A percentile compares a stretch with the other conserved stretches of the same genome.
Conservation (phyloP, 23 tunicate species). For the Aplidium turbinatum region DNA sequence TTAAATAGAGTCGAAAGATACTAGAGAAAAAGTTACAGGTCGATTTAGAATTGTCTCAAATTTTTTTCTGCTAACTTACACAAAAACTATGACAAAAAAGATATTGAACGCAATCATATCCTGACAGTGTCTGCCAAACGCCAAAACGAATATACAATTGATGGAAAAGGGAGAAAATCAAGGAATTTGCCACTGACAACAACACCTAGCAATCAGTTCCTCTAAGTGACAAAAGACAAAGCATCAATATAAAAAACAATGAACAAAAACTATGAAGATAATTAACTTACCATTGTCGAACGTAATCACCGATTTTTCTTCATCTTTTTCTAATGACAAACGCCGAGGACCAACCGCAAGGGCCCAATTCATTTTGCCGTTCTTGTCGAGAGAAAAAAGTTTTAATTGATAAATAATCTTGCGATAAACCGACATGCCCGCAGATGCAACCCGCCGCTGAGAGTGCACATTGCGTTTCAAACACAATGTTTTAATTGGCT, state of each 20-base stretch:
- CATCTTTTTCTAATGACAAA: slow-evolving; percentile 68
- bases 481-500: slow-evolving; percentile 45
- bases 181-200: background rate
- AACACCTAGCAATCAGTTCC: too few species aligned
- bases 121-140: too few species aligned
- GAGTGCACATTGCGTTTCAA: slow-evolving; percentile 82
- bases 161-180: background rate
- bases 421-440: slow-evolving; percentile 46
- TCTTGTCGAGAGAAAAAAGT: slow-evolving; percentile 62
- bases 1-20: too few species aligned
- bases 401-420: slow-evolving; percentile 45
- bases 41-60: too few species aligned
- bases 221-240: too few species aligned
- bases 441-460: slow-evolving; percentile 74
- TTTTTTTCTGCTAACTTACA: too few species aligned
- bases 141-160: too few species aligned
- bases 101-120: too few species aligned
- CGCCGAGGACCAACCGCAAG: slow-evolving; percentile 34
- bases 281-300: slow-evolving; percentile 22
- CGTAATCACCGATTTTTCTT: slow-evolving; percentile 55
- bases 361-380: slow-evolving; percentile 44
- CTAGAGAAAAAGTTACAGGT: too few species aligned
- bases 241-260: too few species aligned
- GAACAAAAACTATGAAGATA: slow-evolving; percentile 7
- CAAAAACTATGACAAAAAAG: too few species aligned